These are phyloP conservation scores for Drosophila niveifrons DNA, from an alignment of 2,888 invertebrate species.

Conservation along the genomic window DNA sequence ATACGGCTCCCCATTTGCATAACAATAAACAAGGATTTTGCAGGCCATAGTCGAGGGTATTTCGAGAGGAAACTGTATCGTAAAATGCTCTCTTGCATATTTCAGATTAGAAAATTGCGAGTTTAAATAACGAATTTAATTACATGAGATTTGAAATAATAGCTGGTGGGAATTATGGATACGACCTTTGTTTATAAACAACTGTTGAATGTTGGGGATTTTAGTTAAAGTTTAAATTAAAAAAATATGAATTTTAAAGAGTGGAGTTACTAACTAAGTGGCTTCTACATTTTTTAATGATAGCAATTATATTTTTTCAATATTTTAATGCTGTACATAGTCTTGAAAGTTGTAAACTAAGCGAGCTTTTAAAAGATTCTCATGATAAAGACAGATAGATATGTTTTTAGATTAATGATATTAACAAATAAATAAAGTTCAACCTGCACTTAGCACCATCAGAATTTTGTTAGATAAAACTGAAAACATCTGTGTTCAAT, in stretches of 20 bases:
- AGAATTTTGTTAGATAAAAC: too few relatives aligned
- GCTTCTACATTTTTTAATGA: too few relatives aligned
- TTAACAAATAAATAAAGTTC: too few relatives aligned
- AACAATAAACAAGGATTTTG: slow-evolving; percentile 13
- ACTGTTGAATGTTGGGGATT: background rate
- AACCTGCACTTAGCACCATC: too few relatives aligned
- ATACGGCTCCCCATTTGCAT: slow-evolving; percentile 23
- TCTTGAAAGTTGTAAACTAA: too few relatives aligned
- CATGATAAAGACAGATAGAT: too few relatives aligned
- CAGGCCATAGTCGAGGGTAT: slow-evolving; percentile 2
- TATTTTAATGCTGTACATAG: too few relatives aligned
- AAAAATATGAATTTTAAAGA: background rate
- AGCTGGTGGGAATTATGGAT: background rate
- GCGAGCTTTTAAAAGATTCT: too few relatives aligned
- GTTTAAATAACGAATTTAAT: background rate
- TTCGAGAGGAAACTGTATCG: slow-evolving; percentile 4
- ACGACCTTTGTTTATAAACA: background rate
- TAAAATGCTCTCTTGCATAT: background rate
- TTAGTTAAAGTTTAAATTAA: background rate
- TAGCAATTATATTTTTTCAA: too few relatives aligned
- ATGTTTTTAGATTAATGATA: too few relatives aligned
- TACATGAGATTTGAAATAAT: background rate
- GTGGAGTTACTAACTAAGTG: background rate
- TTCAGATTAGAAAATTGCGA: background rate
- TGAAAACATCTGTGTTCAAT: too few relatives aligned